Conservation (phyloP, 1,140 invertebrate species). For the Cydia splendana region DNA sequence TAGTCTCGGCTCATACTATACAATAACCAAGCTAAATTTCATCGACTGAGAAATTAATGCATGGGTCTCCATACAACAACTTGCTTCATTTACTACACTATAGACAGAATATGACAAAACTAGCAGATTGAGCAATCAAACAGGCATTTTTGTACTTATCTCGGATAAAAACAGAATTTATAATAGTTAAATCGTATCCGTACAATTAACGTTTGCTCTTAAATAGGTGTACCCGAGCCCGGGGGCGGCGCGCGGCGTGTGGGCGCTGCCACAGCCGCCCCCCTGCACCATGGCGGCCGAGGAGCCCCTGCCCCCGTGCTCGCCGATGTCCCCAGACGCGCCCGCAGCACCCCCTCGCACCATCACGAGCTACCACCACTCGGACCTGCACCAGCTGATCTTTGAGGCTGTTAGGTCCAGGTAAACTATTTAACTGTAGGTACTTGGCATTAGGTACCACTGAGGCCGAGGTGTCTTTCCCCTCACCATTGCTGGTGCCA, state of each 20-base stretch:
- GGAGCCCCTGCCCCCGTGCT: conserved; percentile 66
- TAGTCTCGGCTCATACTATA: no score
- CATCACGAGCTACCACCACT: conserved; percentile 63
- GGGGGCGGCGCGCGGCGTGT: conserved; percentile 91
- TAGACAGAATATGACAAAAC: no score
- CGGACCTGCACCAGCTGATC: conserved; percentile 80
- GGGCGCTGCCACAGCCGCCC: conserved; percentile 87
- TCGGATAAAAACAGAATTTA: no score
- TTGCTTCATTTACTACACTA: no score
- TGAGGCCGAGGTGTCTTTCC: neutral
- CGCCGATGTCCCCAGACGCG: conserved; percentile 76
- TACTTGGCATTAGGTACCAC: neutral
- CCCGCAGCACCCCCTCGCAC: conserved; percentile 71
- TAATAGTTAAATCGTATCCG: no score
- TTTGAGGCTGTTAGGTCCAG: conserved; percentile 84
- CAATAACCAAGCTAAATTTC: no score
- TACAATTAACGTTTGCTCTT: neutral
- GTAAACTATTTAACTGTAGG: conserved; percentile 57
- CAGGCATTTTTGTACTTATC: no score
- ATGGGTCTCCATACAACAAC: no score
- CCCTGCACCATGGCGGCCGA: conserved; percentile 87
- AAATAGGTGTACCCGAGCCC: conserved; percentile 85
- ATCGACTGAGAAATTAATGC: no score
- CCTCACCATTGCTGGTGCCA: no score
- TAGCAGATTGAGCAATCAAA: no score